Evolutionary conservation across 2,797 vertebrate genomes (phyloP).

Genomic region (Xiphophorus birchmanni): DNA sequence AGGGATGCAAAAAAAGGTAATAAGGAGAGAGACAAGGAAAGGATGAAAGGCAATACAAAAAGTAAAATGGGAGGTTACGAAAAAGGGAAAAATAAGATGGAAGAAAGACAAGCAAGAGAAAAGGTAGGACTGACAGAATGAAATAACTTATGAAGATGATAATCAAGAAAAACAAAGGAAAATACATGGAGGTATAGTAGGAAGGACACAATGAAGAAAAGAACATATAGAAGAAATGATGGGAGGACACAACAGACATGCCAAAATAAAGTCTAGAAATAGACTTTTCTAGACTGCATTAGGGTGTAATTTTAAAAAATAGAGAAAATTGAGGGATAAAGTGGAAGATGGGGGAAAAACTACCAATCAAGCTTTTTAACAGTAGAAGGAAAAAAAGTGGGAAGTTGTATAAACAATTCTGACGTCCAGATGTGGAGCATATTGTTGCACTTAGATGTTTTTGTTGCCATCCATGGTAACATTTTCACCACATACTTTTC

Average conservation of each 20-base stretch:
- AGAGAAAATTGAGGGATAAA: background rate
- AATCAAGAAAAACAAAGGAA: background rate
- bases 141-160: background rate
- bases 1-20: background rate
- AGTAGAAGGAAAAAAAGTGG: background rate
- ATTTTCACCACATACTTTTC: background rate
- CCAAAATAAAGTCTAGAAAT: background rate
- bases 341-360: background rate
- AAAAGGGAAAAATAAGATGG: background rate
- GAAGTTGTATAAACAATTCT: constrained; percentile 1
- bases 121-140: background rate
- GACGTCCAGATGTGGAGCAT: constrained; percentile 44
- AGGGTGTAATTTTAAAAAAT: no score
- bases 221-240: background rate
- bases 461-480: constrained; percentile 42
- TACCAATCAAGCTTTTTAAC: background rate
- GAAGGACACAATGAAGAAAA: background rate
- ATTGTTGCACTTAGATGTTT: constrained; percentile 39
- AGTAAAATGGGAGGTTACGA: background rate
- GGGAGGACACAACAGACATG: background rate
- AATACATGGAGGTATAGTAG: background rate
- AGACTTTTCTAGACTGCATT: background rate
- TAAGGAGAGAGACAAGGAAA: background rate
- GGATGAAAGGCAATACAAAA: background rate
- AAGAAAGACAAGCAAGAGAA: background rate